Conservation (phyloP, 2,113 vertebrate species). For the Crotophaga sulcirostris region DNA sequence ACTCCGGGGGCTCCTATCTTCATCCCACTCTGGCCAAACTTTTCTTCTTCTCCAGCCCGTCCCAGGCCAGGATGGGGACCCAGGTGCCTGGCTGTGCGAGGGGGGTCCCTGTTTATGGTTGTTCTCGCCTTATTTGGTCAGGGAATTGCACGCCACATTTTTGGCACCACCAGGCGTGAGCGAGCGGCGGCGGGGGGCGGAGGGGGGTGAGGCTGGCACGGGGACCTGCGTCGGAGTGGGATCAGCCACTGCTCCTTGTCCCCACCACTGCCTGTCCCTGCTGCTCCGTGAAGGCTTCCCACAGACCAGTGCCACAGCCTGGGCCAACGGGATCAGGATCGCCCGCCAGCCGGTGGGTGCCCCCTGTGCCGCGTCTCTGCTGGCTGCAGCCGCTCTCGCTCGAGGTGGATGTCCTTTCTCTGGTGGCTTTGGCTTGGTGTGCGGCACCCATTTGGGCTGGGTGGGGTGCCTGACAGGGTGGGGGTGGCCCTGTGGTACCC, state of each 20-base stretch:
- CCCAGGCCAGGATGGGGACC: neutral
- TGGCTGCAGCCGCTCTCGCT: rapidly evolving
- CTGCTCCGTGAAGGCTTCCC: neutral
- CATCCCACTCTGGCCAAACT: neutral
- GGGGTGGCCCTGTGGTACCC: neutral
- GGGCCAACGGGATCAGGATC: neutral
- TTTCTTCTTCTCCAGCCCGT: neutral
- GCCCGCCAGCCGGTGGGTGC: conserved; percentile 34
- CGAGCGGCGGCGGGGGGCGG: neutral
- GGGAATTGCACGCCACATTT: conserved; percentile 62
- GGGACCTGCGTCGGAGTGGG: neutral
- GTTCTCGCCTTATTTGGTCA: conserved; percentile 66
- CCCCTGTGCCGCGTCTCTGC: neutral
- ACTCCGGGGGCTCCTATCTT: rapidly evolving
- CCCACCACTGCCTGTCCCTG: neutral
- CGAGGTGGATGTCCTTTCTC: neutral
- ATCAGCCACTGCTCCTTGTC: conserved; percentile 3
- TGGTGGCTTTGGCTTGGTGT: neutral
- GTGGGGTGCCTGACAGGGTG: neutral
- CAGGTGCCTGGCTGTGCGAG: neutral
- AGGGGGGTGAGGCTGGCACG: conserved; percentile 46
- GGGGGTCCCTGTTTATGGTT: conserved; percentile 56
- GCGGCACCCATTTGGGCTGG: neutral
- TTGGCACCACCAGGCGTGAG: conserved; percentile 52
- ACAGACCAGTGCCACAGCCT: neutral